Conservation (phyloP, 2,797 vertebrate genomes). For the Ctenochaetus hawaiiensis region DNA sequence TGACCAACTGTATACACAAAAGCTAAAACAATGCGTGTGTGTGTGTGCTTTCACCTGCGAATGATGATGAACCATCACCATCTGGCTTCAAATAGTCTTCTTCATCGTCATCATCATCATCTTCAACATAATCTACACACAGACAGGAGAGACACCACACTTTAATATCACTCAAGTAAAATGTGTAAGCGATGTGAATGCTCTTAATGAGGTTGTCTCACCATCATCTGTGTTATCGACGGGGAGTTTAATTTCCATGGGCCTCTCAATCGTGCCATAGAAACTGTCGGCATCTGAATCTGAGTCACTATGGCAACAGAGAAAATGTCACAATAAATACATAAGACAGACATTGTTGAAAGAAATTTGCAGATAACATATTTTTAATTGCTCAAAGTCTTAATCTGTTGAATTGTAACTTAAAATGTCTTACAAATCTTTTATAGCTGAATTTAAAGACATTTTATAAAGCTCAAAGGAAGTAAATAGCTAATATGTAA, state of each 20-base stretch:
- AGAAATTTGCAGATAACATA: background rate
- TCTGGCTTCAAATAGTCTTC: constrained; percentile 92
- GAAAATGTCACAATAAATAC: constrained; percentile 5
- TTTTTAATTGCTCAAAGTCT: no score
- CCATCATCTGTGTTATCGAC: constrained; percentile 86
- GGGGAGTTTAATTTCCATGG: constrained; percentile 89
- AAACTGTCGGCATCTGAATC: constrained; percentile 93
- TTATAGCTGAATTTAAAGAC: no score
- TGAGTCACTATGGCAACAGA: constrained; percentile 85
- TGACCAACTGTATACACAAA: background rate
- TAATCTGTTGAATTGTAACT: no score
- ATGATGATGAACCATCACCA: constrained; percentile 54
- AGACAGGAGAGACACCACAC: background rate
- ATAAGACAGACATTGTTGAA: no score
- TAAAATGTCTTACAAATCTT: no score
- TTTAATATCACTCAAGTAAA: background rate
- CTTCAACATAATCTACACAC: constrained; percentile 80
- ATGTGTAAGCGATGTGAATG: background rate
- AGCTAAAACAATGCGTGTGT: background rate
- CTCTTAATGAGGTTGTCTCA: constrained; percentile 32
- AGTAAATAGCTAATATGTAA: background rate
- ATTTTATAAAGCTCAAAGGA: no score
- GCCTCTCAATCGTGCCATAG: constrained; percentile 92
- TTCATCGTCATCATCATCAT: constrained; percentile 90
- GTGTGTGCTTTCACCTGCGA: constrained; percentile 52